Conservation (phyloP, 2,888 invertebrate species). For the Siphonodentalium dalli region DNA sequence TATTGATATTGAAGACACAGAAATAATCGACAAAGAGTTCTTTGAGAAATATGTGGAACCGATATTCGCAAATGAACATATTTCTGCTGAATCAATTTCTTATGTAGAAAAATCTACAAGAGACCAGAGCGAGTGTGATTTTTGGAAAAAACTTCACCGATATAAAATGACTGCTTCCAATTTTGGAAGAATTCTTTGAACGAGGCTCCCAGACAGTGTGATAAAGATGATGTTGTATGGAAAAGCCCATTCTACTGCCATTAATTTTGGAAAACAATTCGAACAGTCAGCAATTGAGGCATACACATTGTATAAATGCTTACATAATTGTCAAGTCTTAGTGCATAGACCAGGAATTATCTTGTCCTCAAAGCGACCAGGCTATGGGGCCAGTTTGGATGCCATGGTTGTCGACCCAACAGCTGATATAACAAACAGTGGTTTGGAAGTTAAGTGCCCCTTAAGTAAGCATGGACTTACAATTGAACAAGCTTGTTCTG, state of each 20-base stretch:
- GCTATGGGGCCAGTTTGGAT: conserved; percentile 7
- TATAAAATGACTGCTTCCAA: conserved; percentile 18
- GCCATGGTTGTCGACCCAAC: background rate
- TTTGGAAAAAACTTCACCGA: conserved; percentile 13
- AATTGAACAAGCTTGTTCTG: background rate
- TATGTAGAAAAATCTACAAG: background rate
- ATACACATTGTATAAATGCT: background rate
- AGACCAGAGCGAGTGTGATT: conserved; percentile 1
- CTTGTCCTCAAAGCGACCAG: background rate
- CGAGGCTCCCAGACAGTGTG: conserved; percentile 8
- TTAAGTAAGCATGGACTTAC: background rate
- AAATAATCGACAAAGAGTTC: background rate
- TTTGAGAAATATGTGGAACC: background rate
- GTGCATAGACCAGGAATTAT: background rate
- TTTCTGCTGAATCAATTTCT: background rate
- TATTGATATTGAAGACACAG: background rate
- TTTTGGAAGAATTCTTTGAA: conserved; percentile 18
- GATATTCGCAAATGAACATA: background rate
- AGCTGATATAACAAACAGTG: too few relatives aligned
- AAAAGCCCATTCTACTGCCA: background rate
- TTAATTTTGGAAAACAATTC: background rate
- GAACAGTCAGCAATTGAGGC: conserved; percentile 1
- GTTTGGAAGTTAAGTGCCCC: too few relatives aligned
- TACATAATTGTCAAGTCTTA: background rate
- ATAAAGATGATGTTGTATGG: conserved; percentile 7